These are phyloP conservation scores for Diacarnus erythraeanus DNA, from an alignment of 37 sponge, comb jelly and placozoan species.

Conservation along the genomic window DNA sequence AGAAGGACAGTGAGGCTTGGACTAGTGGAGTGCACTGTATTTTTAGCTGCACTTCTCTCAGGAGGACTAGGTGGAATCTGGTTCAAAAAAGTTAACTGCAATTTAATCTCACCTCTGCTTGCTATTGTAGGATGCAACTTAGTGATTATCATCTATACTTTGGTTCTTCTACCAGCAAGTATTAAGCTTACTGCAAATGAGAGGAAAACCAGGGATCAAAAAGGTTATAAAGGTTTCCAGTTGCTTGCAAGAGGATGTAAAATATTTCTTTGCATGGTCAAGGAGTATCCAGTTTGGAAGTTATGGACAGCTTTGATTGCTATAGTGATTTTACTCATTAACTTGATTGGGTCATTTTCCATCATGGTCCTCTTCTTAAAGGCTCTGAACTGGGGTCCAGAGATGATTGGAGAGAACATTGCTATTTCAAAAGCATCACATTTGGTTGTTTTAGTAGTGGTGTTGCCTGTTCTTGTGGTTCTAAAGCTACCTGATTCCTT, in stretches of 20 bases:
- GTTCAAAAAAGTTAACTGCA: constrained; percentile 38
- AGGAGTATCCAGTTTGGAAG: constrained; percentile 15
- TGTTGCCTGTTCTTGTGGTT: constrained; percentile 48
- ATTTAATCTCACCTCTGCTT: constrained; percentile 18
- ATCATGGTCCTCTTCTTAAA: constrained; percentile 34
- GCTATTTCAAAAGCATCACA: background rate
- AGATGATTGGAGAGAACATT: constrained; percentile 18
- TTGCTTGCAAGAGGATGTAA: constrained; percentile 18
- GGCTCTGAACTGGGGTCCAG: constrained; percentile 38
- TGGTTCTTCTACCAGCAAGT: constrained; percentile 52
- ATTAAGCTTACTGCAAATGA: background rate
- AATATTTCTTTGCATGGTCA: constrained; percentile 36
- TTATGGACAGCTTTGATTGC: constrained; percentile 27
- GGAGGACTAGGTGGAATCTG: constrained; percentile 22
- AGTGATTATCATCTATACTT: constrained; percentile 14
- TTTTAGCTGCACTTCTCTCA: constrained; percentile 32
- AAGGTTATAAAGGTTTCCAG: background rate
- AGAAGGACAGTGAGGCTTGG: constrained; percentile 47
- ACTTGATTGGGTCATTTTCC: constrained; percentile 1
- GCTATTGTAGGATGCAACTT: constrained; percentile 2
- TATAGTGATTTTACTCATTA: background rate
- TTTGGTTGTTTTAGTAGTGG: constrained; percentile 17
- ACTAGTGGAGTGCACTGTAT: constrained; percentile 26
- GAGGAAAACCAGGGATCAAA: background rate
- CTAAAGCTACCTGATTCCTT: constrained; percentile 51